These are phyloP conservation scores for Amphiprion percula DNA, from an alignment of 2,113 vertebrate species.

Conservation along the genomic window DNA sequence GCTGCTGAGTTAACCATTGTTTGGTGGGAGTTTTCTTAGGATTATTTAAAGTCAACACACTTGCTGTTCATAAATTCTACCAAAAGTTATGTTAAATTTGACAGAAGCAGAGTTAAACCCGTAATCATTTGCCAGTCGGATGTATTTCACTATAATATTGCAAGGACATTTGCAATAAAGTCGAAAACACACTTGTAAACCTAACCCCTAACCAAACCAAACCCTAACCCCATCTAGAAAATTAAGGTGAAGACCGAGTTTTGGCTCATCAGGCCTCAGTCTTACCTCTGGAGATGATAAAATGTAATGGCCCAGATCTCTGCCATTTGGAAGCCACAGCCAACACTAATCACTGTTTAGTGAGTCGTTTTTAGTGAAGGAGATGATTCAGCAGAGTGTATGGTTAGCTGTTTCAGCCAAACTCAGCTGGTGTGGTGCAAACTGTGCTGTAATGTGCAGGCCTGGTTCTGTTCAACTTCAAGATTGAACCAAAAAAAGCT, in stretches of 20 bases:
- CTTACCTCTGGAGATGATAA: conserved; percentile 42
- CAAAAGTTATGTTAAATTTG: neutral
- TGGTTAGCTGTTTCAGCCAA: neutral
- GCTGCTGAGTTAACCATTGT: no score
- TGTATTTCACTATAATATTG: no score
- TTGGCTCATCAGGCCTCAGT: conserved; percentile 12
- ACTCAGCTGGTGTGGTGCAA: neutral
- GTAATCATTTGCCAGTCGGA: neutral
- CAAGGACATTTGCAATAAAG: neutral
- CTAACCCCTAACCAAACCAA: no score
- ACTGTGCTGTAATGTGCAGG: neutral
- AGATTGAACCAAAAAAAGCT: conserved; percentile 2
- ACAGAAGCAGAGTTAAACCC: neutral
- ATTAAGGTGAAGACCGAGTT: conserved; percentile 14
- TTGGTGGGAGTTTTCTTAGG: no score
- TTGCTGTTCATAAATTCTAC: neutral
- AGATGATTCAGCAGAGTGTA: conserved; percentile 47
- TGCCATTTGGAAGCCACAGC: conserved; percentile 44
- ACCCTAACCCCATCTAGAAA: neutral
- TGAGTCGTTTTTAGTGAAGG: conserved; percentile 28
- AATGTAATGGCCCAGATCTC: conserved; percentile 46
- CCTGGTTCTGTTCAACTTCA: neutral
- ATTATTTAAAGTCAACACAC: no score
- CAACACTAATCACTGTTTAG: conserved; percentile 38
- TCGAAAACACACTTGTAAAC: conserved; percentile 1